Conservation (phyloP, 2,797 vertebrate genomes). For the Otolemur crassicaudatus region DNA sequence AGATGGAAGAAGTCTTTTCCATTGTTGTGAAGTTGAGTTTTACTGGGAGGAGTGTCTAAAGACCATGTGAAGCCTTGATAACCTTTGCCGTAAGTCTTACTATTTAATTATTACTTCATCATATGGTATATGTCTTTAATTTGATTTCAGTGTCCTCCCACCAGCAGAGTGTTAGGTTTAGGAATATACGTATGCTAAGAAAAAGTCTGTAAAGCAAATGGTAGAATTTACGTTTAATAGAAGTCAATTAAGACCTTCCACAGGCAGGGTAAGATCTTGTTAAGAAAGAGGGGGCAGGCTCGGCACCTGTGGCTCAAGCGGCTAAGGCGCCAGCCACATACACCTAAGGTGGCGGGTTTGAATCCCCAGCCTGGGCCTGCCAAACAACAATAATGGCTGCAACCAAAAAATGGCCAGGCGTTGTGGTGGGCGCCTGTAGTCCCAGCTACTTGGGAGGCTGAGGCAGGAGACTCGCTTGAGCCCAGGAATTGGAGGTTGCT, state of each 20-base stretch:
- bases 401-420: too few relatives aligned
- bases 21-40: conserved; percentile 4
- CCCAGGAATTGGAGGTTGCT: too few relatives aligned
- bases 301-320: too few relatives aligned
- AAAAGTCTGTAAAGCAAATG: conserved; percentile 38
- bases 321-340: too few relatives aligned
- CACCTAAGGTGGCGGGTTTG: too few relatives aligned
- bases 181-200: background rate
- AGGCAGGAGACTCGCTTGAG: too few relatives aligned
- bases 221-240: conserved; percentile 16
- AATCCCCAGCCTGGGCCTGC: too few relatives aligned
- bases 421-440: too few relatives aligned
- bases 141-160: conserved; percentile 42
- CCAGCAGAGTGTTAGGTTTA: conserved; percentile 22
- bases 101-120: conserved; percentile 8
- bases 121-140: background rate
- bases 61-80: background rate
- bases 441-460: too few relatives aligned
- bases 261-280: conserved; percentile 27
- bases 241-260: conserved; percentile 45
- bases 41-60: background rate
- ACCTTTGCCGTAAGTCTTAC: conserved; percentile 8
- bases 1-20: conserved; percentile 5
- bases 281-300: conserved; percentile 42
- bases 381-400: too few relatives aligned